A percentile compares a stretch with the other conserved stretches of the same genome.
These are phyloP conservation scores for Scyliorhinus canicula DNA, from an alignment of 2,797 vertebrate genomes.

Conservation along the genomic window DNA sequence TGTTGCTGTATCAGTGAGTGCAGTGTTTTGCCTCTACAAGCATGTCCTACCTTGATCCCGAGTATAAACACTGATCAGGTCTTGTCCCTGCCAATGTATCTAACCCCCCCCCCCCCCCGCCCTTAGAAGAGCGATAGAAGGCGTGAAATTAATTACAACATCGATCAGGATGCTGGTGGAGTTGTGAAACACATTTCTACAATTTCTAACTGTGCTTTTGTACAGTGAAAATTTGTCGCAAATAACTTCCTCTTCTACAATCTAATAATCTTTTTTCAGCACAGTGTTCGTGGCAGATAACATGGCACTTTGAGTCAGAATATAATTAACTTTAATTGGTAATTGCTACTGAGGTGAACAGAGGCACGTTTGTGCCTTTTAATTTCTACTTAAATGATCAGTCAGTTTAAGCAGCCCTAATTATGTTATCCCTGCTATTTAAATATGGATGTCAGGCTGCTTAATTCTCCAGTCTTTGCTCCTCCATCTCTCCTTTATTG, in stretches of 20 bases:
- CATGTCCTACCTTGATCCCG: background rate
- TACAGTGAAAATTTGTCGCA: background rate
- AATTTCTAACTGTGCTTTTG: background rate
- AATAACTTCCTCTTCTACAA: background rate
- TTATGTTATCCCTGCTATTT: background rate
- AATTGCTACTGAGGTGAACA: background rate
- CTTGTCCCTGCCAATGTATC: background rate
- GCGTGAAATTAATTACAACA: background rate
- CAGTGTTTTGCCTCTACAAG: background rate
- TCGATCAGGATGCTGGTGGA: background rate
- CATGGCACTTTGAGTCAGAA: background rate
- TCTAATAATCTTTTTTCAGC: background rate
- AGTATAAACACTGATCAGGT: background rate
- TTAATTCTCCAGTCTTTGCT: background rate
- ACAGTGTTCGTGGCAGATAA: background rate
- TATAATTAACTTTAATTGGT: conserved; percentile 19
- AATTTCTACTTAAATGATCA: background rate
- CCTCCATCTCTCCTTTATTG: background rate
- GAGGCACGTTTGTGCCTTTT: background rate
- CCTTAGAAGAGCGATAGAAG: background rate
- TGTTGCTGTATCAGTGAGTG: background rate
- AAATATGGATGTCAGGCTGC: background rate
- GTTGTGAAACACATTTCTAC: background rate
- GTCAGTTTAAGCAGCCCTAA: background rate
- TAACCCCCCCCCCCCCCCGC: no score